These are phyloP conservation scores for Podocnemis expansa DNA, from an alignment of 2,113 vertebrate species.

Conservation along the genomic window DNA sequence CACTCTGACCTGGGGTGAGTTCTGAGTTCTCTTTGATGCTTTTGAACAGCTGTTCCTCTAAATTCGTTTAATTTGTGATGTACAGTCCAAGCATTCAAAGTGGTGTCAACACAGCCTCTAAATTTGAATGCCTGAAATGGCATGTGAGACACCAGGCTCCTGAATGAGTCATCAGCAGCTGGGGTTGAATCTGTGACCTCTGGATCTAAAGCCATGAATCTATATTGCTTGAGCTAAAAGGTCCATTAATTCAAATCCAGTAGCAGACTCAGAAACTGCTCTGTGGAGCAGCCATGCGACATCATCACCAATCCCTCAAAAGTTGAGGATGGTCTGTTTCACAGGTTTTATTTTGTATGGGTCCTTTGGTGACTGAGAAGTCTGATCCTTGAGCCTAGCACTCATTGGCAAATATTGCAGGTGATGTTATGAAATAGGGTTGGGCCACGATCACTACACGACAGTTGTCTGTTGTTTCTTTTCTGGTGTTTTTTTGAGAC, in stretches of 20 bases:
- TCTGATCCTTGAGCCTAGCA: no score
- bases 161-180: neutral
- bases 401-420: no score
- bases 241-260: slow-evolving; percentile 23
- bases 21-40: neutral
- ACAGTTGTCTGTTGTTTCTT: no score
- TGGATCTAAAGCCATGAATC: no score
- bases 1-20: neutral
- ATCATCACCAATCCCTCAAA: no score
- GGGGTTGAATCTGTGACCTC: neutral
- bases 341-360: no score
- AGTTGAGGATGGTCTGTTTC: no score
- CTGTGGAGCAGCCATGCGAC: neutral
- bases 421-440: no score
- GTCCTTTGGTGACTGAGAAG: no score
- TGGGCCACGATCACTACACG: no score
- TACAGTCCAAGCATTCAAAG: neutral
- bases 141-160: neutral
- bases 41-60: neutral
- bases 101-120: neutral
- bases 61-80: neutral
- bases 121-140: accelerated
- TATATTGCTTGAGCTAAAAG: neutral
- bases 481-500: no score
- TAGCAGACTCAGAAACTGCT: neutral